Base-by-base conservation (phyloP, 1,140 invertebrate genomes). In the Calliphora vicina region DNA sequence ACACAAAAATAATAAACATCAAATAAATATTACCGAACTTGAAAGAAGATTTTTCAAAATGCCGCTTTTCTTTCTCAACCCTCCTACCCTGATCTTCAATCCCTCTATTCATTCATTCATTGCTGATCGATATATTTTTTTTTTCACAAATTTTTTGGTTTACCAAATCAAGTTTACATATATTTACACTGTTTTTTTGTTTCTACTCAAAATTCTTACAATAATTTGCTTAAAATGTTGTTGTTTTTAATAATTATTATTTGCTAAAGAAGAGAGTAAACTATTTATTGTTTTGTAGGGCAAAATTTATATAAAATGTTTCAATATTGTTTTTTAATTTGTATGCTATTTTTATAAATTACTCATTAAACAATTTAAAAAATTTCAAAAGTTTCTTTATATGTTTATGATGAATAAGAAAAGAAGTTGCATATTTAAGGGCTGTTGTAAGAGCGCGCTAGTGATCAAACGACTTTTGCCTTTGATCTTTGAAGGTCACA, bases 141-240 rank as follows among this genome's bases (percentile, higher is more conserved):
- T n/a, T n/a, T n/a, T n/a, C n/a, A 5, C 13, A 35, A 76, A 76
- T 42, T 76, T n/a, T 76, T 76, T 76, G 73, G 73, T 76, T 76
- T 76, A 35, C 73, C 17, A 76, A 76, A 76, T 76, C 73, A 76
- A 76, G 73, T 76, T 76, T 76, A 2, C 15, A 76, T 42, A 76
- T 76, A 76, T 76, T 76, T 76, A 35, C 15, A n/a, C n/a, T 17
- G 0, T 57, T 15, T 57, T 10, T 57, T 57, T 57, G 50, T 57
- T 15, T 57, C n/a, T 57, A 13, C n/a, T 57, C n/a, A 57, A 17
- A 15, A n/a, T 57, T 35, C 27, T 76, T 76, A 8, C 27, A 42
- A 42, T 17, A 76, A 76, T 76, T 76, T 76, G 8, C n/a, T 76
- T 76, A 42, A 73, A 35, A 76, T 35, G 73, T 42, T 76, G 72